A percentile compares a stretch with the other conserved stretches of the same genome.
These are phyloP conservation scores for Malurus cyaneus DNA, from an alignment of 2,113 vertebrate genomes.

Conservation along the genomic window DNA sequence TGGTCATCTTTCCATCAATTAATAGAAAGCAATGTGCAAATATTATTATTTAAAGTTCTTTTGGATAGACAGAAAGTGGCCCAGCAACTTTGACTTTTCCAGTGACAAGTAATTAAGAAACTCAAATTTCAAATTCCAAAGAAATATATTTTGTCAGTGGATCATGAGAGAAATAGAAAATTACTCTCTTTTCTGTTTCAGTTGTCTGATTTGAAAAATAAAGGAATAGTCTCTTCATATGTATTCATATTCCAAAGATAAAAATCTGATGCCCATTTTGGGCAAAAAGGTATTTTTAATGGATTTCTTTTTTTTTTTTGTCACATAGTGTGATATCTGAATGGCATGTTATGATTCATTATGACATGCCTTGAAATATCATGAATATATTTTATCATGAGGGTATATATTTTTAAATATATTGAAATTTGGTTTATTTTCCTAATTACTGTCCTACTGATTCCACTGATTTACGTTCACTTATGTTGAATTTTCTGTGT, in stretches of 20 bases:
- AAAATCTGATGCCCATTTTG: neutral
- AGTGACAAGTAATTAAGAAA: neutral
- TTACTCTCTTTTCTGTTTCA: neutral
- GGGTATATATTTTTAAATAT: neutral
- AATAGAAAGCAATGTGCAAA: neutral
- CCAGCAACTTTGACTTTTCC: neutral
- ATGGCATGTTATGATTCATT: neutral
- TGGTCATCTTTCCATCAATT: neutral
- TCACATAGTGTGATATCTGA: neutral
- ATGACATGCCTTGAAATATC: neutral
- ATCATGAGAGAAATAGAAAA: neutral
- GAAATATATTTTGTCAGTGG: neutral
- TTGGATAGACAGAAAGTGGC: neutral
- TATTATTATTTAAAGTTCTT: neutral
- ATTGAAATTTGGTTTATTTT: neutral
- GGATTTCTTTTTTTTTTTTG: neutral
- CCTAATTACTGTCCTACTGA: neutral
- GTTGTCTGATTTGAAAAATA: neutral
- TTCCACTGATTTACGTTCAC: neutral
- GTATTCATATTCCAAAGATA: neutral
- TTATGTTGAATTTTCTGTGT: neutral
- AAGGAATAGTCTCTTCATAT: neutral
- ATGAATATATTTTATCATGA: neutral
- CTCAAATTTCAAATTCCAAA: neutral
- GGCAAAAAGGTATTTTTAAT: rapidly evolving